A percentile compares a stretch with the other conserved stretches of the same genome.
Conservation (phyloP, 2,888 invertebrate species). For the Kryphioiulus occultus region DNA sequence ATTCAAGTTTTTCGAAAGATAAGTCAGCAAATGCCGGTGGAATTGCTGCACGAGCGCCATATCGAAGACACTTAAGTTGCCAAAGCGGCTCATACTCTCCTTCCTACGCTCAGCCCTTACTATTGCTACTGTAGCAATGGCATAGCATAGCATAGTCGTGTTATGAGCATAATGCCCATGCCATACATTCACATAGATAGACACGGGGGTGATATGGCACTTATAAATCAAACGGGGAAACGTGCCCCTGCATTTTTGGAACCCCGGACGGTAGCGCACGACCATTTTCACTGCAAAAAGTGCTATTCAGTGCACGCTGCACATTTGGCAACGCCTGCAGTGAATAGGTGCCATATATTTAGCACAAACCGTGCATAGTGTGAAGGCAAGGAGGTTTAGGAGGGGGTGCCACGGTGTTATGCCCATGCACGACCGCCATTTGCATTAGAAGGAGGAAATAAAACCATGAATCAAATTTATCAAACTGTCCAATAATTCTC, state of each 20-base stretch:
- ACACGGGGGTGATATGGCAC: conserved; percentile 5
- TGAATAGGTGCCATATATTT: conserved; percentile 5
- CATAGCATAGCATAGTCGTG: conserved; percentile 5
- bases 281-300: neutral
- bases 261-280: neutral
- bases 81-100: neutral
- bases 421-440: conserved; percentile 42
- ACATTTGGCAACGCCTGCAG: conserved; percentile 5
- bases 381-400: neutral
- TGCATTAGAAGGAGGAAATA: conserved; percentile 52
- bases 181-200: neutral
- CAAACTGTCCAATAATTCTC: conserved; percentile 54
- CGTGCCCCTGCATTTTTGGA: conserved; percentile 5
- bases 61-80: neutral
- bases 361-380: conserved; percentile 19
- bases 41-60: neutral
- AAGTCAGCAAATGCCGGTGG: conserved; percentile 40
- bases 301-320: neutral
- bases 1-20: conserved; percentile 18
- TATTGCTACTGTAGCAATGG: no score
- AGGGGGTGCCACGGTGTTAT: conserved; percentile 37
- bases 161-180: neutral
- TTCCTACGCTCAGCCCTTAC: neutral
- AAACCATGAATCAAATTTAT: conserved; percentile 53
- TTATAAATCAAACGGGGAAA: conserved; percentile 5